Percentiles rank a stretch among this genome's conserved stretches.
Evolutionary conservation across 2,888 invertebrate species (phyloP).

Genomic region (Dynastes hyllus): DNA sequence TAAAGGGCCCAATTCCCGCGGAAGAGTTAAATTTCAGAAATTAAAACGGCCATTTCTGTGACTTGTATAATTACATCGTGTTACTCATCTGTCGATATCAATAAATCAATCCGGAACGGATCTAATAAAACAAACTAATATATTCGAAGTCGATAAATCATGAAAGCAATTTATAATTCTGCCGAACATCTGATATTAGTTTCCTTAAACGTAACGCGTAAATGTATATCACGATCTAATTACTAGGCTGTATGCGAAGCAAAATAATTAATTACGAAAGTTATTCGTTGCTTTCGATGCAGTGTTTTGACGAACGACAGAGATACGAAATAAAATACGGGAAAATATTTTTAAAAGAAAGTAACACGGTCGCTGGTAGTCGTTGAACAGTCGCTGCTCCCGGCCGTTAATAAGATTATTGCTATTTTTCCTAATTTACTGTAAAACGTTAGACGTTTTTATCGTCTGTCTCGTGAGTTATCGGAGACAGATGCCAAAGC

Average conservation of each 20-base stretch:
- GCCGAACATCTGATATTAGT: slow-evolving; percentile 14
- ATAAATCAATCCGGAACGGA: slow-evolving; percentile 4
- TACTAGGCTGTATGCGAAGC: neutral
- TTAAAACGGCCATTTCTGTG: too few relatives aligned
- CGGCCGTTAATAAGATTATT: slow-evolving; percentile 45
- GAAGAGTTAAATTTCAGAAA: too few relatives aligned
- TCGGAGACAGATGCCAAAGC: slow-evolving; percentile 46
- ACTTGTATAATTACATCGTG: too few relatives aligned
- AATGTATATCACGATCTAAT: neutral
- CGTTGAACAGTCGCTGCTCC: slow-evolving; percentile 2
- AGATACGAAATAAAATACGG: neutral
- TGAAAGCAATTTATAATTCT: slow-evolving; percentile 20
- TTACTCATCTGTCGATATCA: neutral
- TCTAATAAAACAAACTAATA: neutral
- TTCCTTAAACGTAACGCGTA: neutral
- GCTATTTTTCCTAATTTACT: slow-evolving; percentile 48
- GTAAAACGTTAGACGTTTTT: slow-evolving; percentile 47
- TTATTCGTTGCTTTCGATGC: neutral
- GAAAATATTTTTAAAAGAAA: slow-evolving; percentile 1
- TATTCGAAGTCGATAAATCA: slow-evolving; percentile 18
- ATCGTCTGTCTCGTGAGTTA: slow-evolving; percentile 45
- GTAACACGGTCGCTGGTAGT: neutral
- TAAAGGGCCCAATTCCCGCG: neutral
- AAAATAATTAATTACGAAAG: slow-evolving; percentile 8
- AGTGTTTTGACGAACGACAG: neutral